Conservation (phyloP, 2,888 invertebrate genomes). For the Hybos culiciformis region DNA sequence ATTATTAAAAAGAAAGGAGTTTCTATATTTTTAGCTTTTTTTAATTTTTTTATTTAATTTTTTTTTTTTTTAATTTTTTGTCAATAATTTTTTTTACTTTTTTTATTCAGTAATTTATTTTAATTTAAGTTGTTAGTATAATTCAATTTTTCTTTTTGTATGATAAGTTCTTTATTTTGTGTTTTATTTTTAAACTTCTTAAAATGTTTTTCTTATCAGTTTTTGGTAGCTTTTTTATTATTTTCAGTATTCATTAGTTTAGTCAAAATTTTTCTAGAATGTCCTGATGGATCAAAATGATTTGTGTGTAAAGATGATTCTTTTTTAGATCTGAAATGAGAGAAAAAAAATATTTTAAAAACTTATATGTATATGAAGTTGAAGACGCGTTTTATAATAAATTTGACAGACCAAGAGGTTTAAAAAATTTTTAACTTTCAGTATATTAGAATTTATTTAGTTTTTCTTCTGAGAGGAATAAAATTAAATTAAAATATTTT, state of each 20-base stretch:
- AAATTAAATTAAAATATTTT: too few relatives aligned
- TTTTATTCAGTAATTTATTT: neutral
- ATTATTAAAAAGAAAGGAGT: neutral
- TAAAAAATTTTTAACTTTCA: too few relatives aligned
- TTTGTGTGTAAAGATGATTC: conserved; percentile 82
- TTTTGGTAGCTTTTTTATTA: conserved; percentile 46
- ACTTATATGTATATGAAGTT: too few relatives aligned
- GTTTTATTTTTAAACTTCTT: neutral
- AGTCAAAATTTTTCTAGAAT: conserved; percentile 80
- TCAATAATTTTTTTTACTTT: neutral
- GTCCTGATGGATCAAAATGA: conserved; percentile 82
- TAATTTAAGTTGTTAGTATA: neutral
- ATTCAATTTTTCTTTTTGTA: neutral
- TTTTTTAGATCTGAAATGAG: conserved; percentile 77
- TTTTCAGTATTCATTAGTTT: conserved; percentile 74
- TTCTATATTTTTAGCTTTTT: neutral
- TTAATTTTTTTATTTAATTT: neutral
- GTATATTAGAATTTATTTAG: too few relatives aligned
- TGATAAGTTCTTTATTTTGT: neutral
- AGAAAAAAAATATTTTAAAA: too few relatives aligned
- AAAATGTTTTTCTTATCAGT: neutral
- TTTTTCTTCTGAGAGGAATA: too few relatives aligned
- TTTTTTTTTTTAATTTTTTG: neutral
- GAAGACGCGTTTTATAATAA: too few relatives aligned
- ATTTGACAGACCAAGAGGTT: too few relatives aligned